These are phyloP conservation scores for Sarotherodon lohbergeri DNA, from an alignment of 2,113 vertebrate genomes.

Conservation along the genomic window DNA sequence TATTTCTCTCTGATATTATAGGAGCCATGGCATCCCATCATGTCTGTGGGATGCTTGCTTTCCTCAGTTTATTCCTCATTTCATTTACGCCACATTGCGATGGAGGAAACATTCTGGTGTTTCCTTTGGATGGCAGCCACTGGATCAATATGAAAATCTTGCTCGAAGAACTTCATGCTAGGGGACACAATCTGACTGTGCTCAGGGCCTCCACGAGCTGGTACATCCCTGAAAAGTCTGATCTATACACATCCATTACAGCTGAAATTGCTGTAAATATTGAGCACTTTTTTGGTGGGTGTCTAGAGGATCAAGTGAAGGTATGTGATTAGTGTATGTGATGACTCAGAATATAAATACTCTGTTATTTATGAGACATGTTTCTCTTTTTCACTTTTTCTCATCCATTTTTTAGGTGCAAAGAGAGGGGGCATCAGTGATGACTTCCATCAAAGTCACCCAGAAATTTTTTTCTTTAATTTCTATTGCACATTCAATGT, in stretches of 20 bases:
- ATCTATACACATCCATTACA: constrained; percentile 42
- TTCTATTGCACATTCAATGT: neutral
- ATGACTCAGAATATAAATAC: neutral
- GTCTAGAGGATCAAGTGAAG: constrained; percentile 5
- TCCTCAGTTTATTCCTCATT: constrained; percentile 22
- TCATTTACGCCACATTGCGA: constrained; percentile 11
- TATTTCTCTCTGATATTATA: neutral
- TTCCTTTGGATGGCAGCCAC: constrained; percentile 66
- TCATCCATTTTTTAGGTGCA: neutral
- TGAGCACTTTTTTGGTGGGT: constrained; percentile 48
- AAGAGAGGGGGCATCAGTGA: neutral
- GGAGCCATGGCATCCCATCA: neutral
- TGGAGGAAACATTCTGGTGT: constrained; percentile 64
- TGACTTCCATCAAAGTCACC: neutral
- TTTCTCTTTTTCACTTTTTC: neutral
- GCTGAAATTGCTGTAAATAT: accelerated
- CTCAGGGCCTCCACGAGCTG: constrained; percentile 55
- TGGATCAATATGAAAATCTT: constrained; percentile 72
- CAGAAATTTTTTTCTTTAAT: neutral
- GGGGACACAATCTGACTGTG: constrained; percentile 72
- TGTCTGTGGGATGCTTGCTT: neutral
- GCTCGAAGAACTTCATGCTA: constrained; percentile 60
- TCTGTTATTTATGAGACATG: accelerated
- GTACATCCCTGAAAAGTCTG: constrained; percentile 64
- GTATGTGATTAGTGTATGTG: neutral